Evolutionary conservation across 2,888 invertebrate species (phyloP).

Genomic region (Mythimna vitellina): DNA sequence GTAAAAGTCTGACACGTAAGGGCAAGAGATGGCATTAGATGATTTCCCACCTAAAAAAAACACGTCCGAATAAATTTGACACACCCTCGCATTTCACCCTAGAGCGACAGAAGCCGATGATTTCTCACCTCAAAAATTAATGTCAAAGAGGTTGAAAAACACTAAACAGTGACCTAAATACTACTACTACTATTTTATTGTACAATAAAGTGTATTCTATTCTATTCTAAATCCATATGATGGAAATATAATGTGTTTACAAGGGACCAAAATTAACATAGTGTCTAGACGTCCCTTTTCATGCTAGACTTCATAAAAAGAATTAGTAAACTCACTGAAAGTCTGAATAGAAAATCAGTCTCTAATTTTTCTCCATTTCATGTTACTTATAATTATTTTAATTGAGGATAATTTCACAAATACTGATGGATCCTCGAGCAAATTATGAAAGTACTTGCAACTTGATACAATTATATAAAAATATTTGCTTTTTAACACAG

Average conservation of each 20-base stretch:
- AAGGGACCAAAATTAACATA: neutral
- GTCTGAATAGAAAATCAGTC: conserved; percentile 2
- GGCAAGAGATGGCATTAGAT: too few species aligned
- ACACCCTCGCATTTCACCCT: too few species aligned
- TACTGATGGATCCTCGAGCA: neutral
- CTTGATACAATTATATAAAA: conserved; percentile 1
- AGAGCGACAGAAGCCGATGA: neutral
- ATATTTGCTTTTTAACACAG: neutral
- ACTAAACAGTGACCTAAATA: too few species aligned
- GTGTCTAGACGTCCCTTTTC: neutral
- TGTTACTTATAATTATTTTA: conserved; percentile 16
- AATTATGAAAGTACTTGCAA: neutral
- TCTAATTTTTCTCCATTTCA: neutral
- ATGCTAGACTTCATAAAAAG: neutral
- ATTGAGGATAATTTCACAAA: neutral
- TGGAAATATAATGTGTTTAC: neutral
- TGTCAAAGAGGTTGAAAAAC: too few species aligned
- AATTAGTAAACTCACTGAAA: neutral
- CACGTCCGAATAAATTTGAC: too few species aligned
- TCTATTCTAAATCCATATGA: too few species aligned
- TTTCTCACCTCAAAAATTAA: too few species aligned
- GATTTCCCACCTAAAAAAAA: too few species aligned
- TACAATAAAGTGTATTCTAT: too few species aligned
- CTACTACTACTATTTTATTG: too few species aligned
- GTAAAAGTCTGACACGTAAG: too few species aligned